Evolutionary conservation across 2,797 vertebrate genomes (phyloP), one percentile per base, ranked within the genome.

Genomic region (Arvicola amphibius): DNA sequence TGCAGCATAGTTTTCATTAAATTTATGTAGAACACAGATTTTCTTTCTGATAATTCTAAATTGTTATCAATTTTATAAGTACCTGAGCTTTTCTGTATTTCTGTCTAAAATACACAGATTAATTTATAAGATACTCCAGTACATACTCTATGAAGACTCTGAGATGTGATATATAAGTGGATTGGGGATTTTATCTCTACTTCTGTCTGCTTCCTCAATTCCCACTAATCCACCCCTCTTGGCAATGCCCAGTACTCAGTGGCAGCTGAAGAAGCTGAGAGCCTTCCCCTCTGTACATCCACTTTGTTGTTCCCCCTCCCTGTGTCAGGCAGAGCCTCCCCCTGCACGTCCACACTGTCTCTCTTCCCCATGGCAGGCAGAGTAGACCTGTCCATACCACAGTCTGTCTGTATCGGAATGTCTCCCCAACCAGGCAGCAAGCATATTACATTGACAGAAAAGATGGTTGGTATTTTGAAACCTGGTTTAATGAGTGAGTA

Each of bases 11-110:
- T 43, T 94, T 73, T 51, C 90, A 95, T 95, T 86, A 88, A 79
- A 78, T 40, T 83, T 93, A 16, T 21, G 63, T 53, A 61, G 51
- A 29, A 85, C 63, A 63, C 59, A 92, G 69, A 14, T 89, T 96
- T 94, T 92, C 11, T 77, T 83, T 89, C 90, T 81, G 48, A 69
- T 74, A 85, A 92, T 88, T 91, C 56, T 93, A 89, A 91, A 71
- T 92, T 91, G 7, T 76, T 92, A 5, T n/a, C 78, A 65, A 27
- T 56, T 21, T 71, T 83, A 56, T n/a, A 86, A 78, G 19, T 90
- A 14, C 32, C 90, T 87, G 17, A 63, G 37, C 8, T 78, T 87
- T 71, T 94, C n/a, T 77, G 46, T 78, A 74, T 91, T 96, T 88
- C 84, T 90, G 80, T 88, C 16, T 59, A 21, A 93, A 77, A 83